Evolutionary conservation across 1,140 invertebrate species (phyloP).

Genomic region (Apocrypta bakeri): DNA sequence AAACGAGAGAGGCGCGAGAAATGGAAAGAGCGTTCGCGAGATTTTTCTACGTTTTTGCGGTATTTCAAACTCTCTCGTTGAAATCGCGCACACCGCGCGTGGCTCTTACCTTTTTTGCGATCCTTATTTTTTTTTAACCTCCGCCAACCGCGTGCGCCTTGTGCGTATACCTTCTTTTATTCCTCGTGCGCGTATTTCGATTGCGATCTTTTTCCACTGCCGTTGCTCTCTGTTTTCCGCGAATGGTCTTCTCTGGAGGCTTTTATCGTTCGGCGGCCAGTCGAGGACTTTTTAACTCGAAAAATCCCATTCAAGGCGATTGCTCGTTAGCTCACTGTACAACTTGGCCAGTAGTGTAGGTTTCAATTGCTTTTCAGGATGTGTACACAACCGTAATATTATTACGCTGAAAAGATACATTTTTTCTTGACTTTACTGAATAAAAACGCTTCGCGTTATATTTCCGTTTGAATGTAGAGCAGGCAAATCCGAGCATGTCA

Average conservation of each 20-base stretch:
- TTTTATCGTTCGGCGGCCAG: too few relatives aligned
- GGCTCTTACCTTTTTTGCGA: background rate
- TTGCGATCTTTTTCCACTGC: background rate
- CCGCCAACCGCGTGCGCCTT: background rate
- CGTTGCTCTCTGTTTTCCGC: background rate
- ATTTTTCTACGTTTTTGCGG: slow-evolving; percentile 22
- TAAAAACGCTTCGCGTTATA: too few relatives aligned
- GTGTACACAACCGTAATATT: too few relatives aligned
- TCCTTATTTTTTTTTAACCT: background rate
- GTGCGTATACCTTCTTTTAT: background rate
- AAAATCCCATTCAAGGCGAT: too few relatives aligned
- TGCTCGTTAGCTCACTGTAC: too few relatives aligned
- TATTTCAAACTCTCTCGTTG: background rate
- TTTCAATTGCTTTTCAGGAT: too few relatives aligned
- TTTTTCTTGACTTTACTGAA: too few relatives aligned
- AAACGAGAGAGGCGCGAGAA: slow-evolving; percentile 3
- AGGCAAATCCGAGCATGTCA: too few relatives aligned
- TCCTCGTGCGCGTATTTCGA: background rate
- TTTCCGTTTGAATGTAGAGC: too few relatives aligned
- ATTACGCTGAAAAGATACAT: too few relatives aligned
- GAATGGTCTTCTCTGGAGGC: background rate
- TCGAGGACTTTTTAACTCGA: too few relatives aligned
- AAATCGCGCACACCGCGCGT: background rate
- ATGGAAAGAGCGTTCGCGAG: slow-evolving; percentile 29
- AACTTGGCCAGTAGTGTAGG: too few relatives aligned